Conservation (phyloP, 1,140 invertebrate genomes). For the Alviniconcha marisindica region DNA sequence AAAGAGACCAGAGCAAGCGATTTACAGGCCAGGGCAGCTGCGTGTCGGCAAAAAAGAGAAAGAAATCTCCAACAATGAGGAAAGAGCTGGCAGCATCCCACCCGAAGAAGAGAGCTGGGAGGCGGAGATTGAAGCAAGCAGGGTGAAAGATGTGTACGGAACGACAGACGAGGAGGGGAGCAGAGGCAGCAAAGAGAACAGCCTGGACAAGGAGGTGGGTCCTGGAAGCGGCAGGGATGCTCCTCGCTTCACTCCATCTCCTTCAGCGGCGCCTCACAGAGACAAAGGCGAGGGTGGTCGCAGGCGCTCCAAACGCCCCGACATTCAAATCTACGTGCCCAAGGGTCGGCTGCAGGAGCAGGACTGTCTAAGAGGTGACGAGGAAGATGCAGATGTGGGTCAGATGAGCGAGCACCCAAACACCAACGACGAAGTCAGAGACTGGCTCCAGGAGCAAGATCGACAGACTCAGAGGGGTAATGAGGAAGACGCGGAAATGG, state of each 20-base stretch:
- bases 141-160: background rate
- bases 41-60: constrained; percentile 34
- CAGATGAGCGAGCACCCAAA: no score
- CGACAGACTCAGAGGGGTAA: constrained; percentile 48
- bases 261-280: background rate
- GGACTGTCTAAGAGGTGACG: constrained; percentile 49
- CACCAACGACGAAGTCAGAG: background rate
- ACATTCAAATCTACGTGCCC: constrained; percentile 71
- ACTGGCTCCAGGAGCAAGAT: no score
- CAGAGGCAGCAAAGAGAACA: constrained; percentile 59
- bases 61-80: constrained; percentile 22
- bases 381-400: constrained; percentile 32
- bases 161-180: constrained; percentile 50
- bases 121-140: constrained; percentile 2
- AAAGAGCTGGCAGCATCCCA: background rate
- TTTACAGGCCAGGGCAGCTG: constrained; percentile 59
- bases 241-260: background rate
- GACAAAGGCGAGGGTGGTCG: constrained; percentile 44
- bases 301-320: constrained; percentile 62
- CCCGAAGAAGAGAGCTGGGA: constrained; percentile 53
- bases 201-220: constrained; percentile 33
- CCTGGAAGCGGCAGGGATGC: constrained; percentile 38
- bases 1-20: constrained; percentile 55
- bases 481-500: constrained; percentile 36
- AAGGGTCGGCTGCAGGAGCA: constrained; percentile 57